Evolutionary conservation across 2,113 vertebrate species (phyloP).

Genomic region (Zosterops pallidus): DNA sequence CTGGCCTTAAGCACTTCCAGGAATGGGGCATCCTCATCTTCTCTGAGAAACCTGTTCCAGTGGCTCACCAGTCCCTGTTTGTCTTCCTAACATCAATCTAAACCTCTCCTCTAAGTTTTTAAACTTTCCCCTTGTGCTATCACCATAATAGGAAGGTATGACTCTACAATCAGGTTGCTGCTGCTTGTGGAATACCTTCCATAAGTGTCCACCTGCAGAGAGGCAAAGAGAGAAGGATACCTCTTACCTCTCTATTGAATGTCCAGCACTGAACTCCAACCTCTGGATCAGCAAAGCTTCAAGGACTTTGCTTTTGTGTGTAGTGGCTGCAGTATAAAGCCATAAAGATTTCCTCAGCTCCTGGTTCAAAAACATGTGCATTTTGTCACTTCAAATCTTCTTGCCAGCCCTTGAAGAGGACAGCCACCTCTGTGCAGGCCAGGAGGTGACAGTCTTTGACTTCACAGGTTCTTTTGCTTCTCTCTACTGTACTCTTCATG

Average conservation of each 20-base stretch:
- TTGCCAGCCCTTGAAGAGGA: background rate
- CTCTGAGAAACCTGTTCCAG: background rate
- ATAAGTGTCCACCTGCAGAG: background rate
- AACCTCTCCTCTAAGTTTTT: background rate
- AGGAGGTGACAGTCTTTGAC: background rate
- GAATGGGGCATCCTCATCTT: background rate
- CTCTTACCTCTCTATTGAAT: background rate
- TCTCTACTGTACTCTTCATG: background rate
- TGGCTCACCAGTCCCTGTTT: background rate
- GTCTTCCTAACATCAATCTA: background rate
- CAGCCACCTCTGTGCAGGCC: background rate
- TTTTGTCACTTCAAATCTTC: background rate
- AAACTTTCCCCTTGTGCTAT: background rate
- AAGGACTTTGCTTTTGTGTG: background rate
- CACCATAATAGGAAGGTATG: background rate
- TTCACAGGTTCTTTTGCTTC: background rate
- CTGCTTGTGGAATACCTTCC: background rate
- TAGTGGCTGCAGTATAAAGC: background rate
- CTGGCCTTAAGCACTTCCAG: background rate
- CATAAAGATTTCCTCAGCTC: background rate
- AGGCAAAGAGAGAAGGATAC: background rate
- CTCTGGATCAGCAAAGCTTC: background rate
- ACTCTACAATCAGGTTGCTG: background rate
- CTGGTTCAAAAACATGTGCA: background rate
- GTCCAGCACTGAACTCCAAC: background rate